These are phyloP conservation scores for Dendrophyllia cribrosa DNA, from an alignment of 64 coral and sea anemone genomes.

Conservation along the genomic window DNA sequence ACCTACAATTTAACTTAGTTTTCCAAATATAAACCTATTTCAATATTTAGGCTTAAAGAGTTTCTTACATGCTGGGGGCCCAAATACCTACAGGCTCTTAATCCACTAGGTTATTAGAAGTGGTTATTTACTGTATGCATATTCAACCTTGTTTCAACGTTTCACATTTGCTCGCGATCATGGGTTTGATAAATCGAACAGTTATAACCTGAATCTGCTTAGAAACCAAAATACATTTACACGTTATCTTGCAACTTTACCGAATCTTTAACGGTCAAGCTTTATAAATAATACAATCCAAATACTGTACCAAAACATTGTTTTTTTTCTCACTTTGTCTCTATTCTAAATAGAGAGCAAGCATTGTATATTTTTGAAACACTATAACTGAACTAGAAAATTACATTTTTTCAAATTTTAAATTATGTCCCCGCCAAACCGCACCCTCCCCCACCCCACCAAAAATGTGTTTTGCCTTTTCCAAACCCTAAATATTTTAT, in stretches of 20 bases:
- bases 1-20: no score
- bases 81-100: no score
- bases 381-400: not conserved
- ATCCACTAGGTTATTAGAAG: no score
- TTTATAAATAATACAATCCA: constrained; percentile 29
- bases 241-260: not conserved
- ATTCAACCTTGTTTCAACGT: not conserved
- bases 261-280: constrained; percentile 2
- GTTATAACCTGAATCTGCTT: not conserved
- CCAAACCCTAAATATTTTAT: not conserved
- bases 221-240: constrained; percentile 18
- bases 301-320: not conserved
- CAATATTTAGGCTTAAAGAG: no score
- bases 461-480: not conserved
- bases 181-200: no score
- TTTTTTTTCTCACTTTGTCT: not conserved
- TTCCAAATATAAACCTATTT: no score
- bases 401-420: not conserved
- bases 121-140: no score
- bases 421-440: not conserved
- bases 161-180: not conserved
- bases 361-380: not conserved
- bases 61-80: no score
- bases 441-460: not conserved
- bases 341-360: not conserved